Evolutionary conservation across 1,140 invertebrate genomes (phyloP).

Genomic region (Drosophila persimilis): DNA sequence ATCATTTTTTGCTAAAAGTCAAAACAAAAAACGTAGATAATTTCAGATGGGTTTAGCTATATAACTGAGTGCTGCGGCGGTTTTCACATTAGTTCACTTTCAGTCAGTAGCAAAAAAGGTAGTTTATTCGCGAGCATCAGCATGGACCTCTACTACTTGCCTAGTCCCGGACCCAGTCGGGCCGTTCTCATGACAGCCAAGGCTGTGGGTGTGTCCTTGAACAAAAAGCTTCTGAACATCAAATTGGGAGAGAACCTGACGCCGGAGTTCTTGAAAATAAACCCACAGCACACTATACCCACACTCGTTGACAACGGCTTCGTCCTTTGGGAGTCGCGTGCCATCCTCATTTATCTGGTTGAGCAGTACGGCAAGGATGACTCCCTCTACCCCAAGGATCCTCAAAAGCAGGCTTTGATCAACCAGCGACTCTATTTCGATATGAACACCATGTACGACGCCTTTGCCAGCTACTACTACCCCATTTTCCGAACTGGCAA

Average conservation of each 20-base stretch:
- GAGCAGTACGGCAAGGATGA: conserved; percentile 87
- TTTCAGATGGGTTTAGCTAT: conserved; percentile 7
- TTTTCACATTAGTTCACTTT: neutral
- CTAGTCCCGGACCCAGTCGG: conserved; percentile 76
- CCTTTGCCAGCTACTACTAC: conserved; percentile 86
- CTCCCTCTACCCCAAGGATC: conserved; percentile 87
- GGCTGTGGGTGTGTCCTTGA: conserved; percentile 82
- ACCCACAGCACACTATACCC: conserved; percentile 86
- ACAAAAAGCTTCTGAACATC: conserved; percentile 84
- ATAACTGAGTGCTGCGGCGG: neutral
- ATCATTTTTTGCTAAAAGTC: no score
- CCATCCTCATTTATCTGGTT: conserved; percentile 88
- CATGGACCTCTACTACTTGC: conserved; percentile 52
- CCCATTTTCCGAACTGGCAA: conserved; percentile 86
- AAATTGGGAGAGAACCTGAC: conserved; percentile 86
- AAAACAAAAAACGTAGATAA: neutral
- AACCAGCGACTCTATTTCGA: conserved; percentile 91
- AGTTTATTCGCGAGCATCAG: neutral
- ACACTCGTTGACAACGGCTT: conserved; percentile 88
- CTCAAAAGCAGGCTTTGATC: conserved; percentile 87
- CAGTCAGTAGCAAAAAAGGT: neutral
- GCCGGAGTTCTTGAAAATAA: conserved; percentile 88
- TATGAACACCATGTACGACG: conserved; percentile 86
- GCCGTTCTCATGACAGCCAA: conserved; percentile 82
- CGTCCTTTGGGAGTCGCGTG: conserved; percentile 87